A percentile compares a stretch with the other conserved stretches of the same genome.
These are phyloP conservation scores for Myoxocephalus aenaeus DNA, from an alignment of 2,797 vertebrate genomes.

Conservation along the genomic window DNA sequence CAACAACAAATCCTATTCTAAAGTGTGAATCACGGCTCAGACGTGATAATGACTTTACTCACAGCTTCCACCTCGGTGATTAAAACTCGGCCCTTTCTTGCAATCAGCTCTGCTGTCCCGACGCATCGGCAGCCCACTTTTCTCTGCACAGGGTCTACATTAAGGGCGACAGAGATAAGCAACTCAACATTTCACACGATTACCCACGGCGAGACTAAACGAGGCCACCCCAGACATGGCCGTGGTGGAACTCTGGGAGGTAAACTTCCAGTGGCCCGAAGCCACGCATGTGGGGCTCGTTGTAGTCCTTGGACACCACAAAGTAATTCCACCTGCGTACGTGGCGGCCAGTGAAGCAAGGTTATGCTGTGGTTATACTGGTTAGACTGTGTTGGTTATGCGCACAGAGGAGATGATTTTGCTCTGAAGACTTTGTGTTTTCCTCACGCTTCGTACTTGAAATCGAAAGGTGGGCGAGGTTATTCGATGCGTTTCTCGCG, in stretches of 20 bases:
- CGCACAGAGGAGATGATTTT: neutral
- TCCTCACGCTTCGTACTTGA: neutral
- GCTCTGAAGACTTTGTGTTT: neutral
- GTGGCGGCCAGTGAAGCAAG: slow-evolving; percentile 7
- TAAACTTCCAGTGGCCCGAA: slow-evolving; percentile 49
- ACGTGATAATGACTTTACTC: slow-evolving; percentile 38
- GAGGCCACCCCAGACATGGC: slow-evolving; percentile 53
- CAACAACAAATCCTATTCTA: neutral
- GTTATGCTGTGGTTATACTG: neutral
- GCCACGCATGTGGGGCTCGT: slow-evolving; percentile 33
- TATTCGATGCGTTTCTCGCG: neutral
- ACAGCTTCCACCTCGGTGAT: slow-evolving; percentile 41
- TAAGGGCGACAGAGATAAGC: slow-evolving; percentile 32
- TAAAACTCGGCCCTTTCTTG: slow-evolving; percentile 20
- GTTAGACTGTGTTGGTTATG: too few species aligned
- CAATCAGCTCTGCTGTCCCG: slow-evolving; percentile 31
- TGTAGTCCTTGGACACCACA: slow-evolving; percentile 20
- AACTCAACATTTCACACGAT: slow-evolving; percentile 58
- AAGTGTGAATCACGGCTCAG: slow-evolving; percentile 32
- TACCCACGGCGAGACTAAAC: slow-evolving; percentile 55
- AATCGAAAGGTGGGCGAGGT: neutral
- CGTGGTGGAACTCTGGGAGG: slow-evolving; percentile 33
- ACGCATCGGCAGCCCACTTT: neutral
- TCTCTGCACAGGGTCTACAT: neutral
- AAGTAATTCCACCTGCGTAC: slow-evolving; percentile 38